Base-by-base conservation (phyloP, 2,888 invertebrate species). In the Suillia variegata region DNA sequence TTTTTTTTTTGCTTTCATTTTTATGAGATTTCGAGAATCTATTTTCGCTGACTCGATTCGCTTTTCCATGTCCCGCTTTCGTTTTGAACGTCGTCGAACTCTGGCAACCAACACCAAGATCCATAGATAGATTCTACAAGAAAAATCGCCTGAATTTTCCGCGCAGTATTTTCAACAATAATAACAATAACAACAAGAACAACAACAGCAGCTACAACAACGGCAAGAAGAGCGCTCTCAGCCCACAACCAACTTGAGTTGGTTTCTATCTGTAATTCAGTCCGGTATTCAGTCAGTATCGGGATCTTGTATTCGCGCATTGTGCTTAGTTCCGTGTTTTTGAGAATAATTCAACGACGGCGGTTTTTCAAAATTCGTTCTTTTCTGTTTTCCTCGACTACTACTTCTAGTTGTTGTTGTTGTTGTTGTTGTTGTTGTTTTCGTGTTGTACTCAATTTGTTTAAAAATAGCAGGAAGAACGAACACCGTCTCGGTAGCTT, bases 231-330 rank as follows among this genome's bases (percentile, higher is more conserved):
- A 34, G 10, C 18, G 51, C 42, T 67, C n/a, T n/a, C n/a, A n/a
- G 69, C 76, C 71, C 72, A 71, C 63, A 67, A 68, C 70, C 76
- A 73, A 76, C 70, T 77, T 74, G 73, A 77, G 74, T 74, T 73
- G 69, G 65, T 69, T 70, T 75, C 70, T n/a, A n/a, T n/a, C n/a
- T 71, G 75, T 71, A 75, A 75, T 73, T 76, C 77, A 74, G 78
- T 73, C 76, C 77, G 74, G 78, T 73, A 71, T 75, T 70, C 70
- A 76, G 75, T 76, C 65, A 62, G 61, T 65, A 62, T 76, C 65
- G 63, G 61, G 63, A 62, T 62, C 63, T 65, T 65, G 65, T 65
- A 65, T 67, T 67, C 67, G 63, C 51, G 60, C 61, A 50, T 63
- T 58, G 57, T 54, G 59, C 60, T 64, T 63, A 63, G 69, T 67